Percentiles rank a stretch among this genome's conserved stretches.
phyloP scores from a whole-genome alignment of 2,113 vertebrate species.

The Galbula dea region DNA sequence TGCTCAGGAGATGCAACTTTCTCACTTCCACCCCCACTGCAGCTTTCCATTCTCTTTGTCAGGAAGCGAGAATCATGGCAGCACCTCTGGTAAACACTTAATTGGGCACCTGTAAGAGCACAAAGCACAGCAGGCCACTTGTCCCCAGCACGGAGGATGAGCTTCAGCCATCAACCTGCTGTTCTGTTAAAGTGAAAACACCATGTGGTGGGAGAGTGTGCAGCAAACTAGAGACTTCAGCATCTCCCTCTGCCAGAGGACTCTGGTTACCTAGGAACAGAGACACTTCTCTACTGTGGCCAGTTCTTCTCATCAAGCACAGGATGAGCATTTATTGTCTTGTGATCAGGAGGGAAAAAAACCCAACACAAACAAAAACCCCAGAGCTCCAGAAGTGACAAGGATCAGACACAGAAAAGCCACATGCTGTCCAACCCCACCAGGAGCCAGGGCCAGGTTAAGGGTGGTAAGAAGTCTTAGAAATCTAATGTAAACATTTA shows the following conservation, averaged over 20 bases:
- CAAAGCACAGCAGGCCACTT: not conserved
- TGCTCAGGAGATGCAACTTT: not conserved
- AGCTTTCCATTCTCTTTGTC: rapidly evolving
- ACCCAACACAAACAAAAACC: not conserved
- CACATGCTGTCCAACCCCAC: not conserved
- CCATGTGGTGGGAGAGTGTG: not conserved
- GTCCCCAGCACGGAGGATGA: not conserved
- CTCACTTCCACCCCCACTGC: not conserved
- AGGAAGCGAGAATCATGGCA: not conserved
- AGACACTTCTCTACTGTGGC: not conserved
- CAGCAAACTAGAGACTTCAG: not conserved
- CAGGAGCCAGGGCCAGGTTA: not conserved
- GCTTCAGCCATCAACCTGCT: not conserved
- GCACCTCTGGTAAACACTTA: not conserved
- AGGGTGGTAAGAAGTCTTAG: not conserved
- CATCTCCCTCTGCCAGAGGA: slow-evolving; percentile 5
- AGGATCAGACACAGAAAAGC: not conserved
- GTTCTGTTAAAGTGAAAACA: not conserved
- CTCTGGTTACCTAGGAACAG: slow-evolving; percentile 40
- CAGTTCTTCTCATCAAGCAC: slow-evolving; percentile 49
- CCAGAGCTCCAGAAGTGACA: slow-evolving; percentile 26
- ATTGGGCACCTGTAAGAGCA: not conserved
- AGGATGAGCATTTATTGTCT: slow-evolving; percentile 66
- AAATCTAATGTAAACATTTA: slow-evolving; percentile 57
- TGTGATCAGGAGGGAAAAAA: not conserved